Percentiles rank a stretch among this genome's conserved stretches.
These are phyloP conservation scores for Pandemis cinnamomeana DNA, from an alignment of 2,888 invertebrate species.

Conservation along the genomic window DNA sequence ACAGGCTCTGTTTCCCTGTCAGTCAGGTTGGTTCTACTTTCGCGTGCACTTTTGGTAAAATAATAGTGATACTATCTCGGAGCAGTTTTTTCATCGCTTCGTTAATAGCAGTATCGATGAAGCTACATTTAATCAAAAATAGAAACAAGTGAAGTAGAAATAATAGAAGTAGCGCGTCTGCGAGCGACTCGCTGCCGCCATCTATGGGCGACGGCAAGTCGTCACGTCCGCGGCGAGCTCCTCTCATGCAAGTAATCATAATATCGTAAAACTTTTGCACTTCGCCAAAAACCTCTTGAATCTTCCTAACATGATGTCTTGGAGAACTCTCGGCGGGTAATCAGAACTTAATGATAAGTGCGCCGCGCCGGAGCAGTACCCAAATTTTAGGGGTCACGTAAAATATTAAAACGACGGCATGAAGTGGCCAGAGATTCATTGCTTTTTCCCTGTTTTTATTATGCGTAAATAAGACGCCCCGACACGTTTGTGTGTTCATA, in stretches of 20 bases:
- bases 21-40: too few relatives aligned
- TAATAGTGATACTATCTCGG: too few relatives aligned
- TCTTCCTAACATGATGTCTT: conserved; percentile 69
- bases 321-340: conserved; percentile 74
- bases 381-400: conserved; percentile 84
- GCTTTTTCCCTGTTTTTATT: conserved; percentile 83
- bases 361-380: conserved; percentile 69
- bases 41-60: too few relatives aligned
- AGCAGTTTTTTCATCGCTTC: too few relatives aligned
- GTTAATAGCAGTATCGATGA: too few relatives aligned
- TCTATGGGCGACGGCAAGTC: conserved; percentile 47
- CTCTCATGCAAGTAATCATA: conserved; percentile 80
- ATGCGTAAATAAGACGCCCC: conserved; percentile 80
- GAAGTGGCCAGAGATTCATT: conserved; percentile 84
- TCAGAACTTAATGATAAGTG: conserved; percentile 83
- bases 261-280: conserved; percentile 83
- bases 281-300: conserved; percentile 76
- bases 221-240: conserved; percentile 64
- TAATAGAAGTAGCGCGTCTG: conserved; percentile 11
- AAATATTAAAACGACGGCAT: conserved; percentile 83
- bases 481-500: conserved; percentile 76
- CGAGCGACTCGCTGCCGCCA: conserved; percentile 2
- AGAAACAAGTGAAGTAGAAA: neutral
- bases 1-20: too few relatives aligned
- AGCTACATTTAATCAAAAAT: neutral